Base-by-base conservation (phyloP, 2,888 invertebrate species). In the Hydrotaea cyrtoneurina region DNA sequence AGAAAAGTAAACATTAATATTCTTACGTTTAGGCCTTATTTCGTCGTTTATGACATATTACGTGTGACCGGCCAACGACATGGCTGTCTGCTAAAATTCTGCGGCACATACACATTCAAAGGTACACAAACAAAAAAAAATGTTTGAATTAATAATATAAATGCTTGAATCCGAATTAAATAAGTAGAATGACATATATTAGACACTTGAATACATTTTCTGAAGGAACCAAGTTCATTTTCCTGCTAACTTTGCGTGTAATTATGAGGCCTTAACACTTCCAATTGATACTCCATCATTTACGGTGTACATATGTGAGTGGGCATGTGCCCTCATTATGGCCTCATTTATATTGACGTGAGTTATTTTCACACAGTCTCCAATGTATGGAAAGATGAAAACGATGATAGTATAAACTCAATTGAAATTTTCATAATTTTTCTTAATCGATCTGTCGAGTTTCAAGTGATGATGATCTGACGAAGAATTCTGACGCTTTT, bases 41-140 rank as follows among this genome's bases (percentile, higher is more conserved):
- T 74, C 31, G 23, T 69, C 64, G n/a, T 26, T 82, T 84, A 81
- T 84, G 74, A 74, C 64, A 57, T 31, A 62, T 31, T 62, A 62
- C 31, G 31, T 50, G 17, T 31, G 62, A 36, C 31, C 26, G 62
- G 23, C 31, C 62, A 31, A 62, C 62, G 5, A 36, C n/a, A 31
- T 31, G 62, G 31, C 26, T 62, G 62, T 62, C 62, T 62, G 62
- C 62, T 17, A 31, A 62, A 62, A 62, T 62, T 36, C 31, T 21
- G 21, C 8, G 31, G 62, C 31, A 3, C n/a, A n/a, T 39, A 39
- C 39, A 39, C 31, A 31, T 62, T 26, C n/a, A n/a, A 31, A 31
- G 62, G 31, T 31, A 62, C 62, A 62, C 62, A n/a, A n/a, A n/a
- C 8, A 31, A 4, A 62, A 62, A 31, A 50, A 43, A 62, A 31